A percentile compares a stretch with the other conserved stretches of the same genome.
Evolutionary conservation across 2,888 invertebrate species (phyloP).

Genomic region (Scotopteryx bipunctaria): DNA sequence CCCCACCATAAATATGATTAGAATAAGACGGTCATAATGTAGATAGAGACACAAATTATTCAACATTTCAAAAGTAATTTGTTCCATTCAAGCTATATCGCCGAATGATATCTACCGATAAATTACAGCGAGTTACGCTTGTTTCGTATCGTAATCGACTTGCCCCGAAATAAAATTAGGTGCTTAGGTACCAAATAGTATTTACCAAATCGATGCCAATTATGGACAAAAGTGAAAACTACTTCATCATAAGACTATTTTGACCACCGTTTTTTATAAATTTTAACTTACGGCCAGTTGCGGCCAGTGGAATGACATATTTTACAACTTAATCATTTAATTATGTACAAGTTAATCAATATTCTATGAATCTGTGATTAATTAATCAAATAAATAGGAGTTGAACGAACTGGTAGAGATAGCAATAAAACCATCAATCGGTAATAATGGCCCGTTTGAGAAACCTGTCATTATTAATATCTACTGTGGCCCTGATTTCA

Average conservation of each 20-base stretch:
- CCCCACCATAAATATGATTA: too few species aligned
- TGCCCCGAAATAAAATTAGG: too few species aligned
- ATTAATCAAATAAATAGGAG: slow-evolving; percentile 40
- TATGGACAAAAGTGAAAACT: background rate
- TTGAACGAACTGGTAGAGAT: slow-evolving; percentile 23
- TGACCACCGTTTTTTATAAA: background rate
- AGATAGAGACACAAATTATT: too few species aligned
- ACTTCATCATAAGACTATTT: background rate
- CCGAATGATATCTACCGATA: too few species aligned
- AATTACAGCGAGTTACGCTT: too few species aligned
- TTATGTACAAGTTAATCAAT: slow-evolving; percentile 50
- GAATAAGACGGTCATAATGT: too few species aligned
- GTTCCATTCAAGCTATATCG: too few species aligned
- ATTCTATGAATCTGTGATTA: slow-evolving; percentile 47
- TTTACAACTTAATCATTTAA: slow-evolving; percentile 48
- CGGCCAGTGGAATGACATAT: slow-evolving; percentile 31
- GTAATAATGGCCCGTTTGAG: slow-evolving; percentile 11
- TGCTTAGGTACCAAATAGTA: too few species aligned
- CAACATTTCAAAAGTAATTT: too few species aligned
- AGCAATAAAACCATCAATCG: slow-evolving; percentile 23
- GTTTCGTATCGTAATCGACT: too few species aligned
- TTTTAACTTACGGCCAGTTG: slow-evolving; percentile 13
- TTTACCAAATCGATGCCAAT: too few species aligned
- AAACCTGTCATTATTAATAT: slow-evolving; percentile 4
- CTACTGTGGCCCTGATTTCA: background rate